Conservation (phyloP, 2,797 vertebrate species). For the Threskiornis aethiopicus region DNA sequence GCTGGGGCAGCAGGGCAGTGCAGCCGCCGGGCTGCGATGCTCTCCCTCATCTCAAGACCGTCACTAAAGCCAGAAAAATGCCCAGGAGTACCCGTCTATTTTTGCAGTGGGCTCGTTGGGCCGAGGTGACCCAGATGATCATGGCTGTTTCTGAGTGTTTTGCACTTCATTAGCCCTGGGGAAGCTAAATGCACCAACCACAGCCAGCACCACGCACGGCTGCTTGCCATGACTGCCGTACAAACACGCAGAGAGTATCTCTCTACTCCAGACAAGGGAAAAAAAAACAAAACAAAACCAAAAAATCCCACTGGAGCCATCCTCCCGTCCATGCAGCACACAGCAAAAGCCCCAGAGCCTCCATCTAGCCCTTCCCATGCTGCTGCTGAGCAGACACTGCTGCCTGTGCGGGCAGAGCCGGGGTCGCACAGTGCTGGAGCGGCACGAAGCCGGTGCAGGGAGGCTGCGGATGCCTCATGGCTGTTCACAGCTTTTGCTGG, state of each 20-base stretch:
- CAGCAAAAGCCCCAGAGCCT: neutral
- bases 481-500: neutral
- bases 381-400: neutral
- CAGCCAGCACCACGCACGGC: rapidly evolving
- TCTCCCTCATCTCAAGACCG: rapidly evolving
- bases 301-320: neutral
- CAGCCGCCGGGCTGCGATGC: rapidly evolving
- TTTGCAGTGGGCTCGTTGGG: rapidly evolving
- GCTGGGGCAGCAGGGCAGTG: neutral
- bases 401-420: neutral
- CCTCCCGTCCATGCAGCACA: neutral
- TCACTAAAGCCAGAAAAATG: rapidly evolving
- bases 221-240: neutral
- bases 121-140: neutral
- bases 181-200: rapidly evolving
- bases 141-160: neutral
- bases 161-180: too few relatives aligned
- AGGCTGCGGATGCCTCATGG: neutral
- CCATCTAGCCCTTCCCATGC: neutral
- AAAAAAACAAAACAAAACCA: neutral
- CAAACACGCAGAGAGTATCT: neutral
- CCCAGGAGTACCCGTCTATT: neutral
- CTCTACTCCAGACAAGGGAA: neutral
- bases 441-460: neutral
- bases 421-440: neutral